Base-by-base conservation (phyloP, 2,888 invertebrate genomes). In the Agrotis puta region DNA sequence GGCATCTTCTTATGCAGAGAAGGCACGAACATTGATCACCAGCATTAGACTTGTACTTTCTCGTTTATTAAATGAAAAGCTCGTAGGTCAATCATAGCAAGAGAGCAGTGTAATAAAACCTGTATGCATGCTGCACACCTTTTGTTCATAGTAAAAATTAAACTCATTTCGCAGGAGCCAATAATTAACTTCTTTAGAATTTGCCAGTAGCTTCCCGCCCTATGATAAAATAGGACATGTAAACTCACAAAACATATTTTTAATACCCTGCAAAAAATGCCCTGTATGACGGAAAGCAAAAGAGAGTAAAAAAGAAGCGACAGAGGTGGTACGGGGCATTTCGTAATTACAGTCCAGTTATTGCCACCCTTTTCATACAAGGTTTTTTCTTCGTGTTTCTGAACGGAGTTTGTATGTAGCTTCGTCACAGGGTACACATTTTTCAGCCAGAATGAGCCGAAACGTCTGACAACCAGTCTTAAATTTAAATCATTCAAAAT, bases 301-400 rank as follows among this genome's bases (percentile, higher is more conserved):
- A 72, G 11, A 53, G 45, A 51, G 2, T 16, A 72, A 57, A 71
- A 33, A 77, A 62, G 22, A 33, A 64, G 3, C 45, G 51, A 39
- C 39, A 45, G 27, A 57, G 77, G 22, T 54, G 50, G 53, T 20
- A 65, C 20, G 63, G 59, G 47, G 67, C 51, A 78, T 77, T 72
- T 73, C 51, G 54, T 77, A 77, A 78, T 78, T 61, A 78, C 73
- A 43, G 77, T 64, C 63, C 79, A 56, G 66, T 72, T 63, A 54
- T 48, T 65, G n/a, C 39, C 20, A 64, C 61, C 27, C 9, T 57
- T 77, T 77, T 61, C 50, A 56, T 61, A 39, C 39, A 13, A 45
- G 16, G 13, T 18, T 62, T 33, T 22, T 51, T 33, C 70, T 56
- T 47, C 7, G 27, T 14, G 18, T 62, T 48, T 56, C 16, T 47